Base-by-base conservation (phyloP, 2,888 invertebrate genomes). In the Venusia cambrica region DNA sequence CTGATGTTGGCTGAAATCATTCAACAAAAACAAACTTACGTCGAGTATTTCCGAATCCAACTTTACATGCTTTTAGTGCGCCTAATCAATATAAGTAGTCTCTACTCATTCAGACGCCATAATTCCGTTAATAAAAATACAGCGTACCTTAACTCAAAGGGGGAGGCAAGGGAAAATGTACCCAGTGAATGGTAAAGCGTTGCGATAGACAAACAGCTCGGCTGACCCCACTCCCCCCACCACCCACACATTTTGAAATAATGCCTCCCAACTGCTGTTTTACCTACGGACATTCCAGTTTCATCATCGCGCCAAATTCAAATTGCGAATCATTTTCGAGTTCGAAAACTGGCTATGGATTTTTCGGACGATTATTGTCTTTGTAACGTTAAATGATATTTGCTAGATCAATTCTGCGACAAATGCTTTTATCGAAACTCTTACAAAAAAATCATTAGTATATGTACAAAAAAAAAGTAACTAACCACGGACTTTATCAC, bases 121-220 rank as follows among this genome's bases (percentile, higher is more conserved):
- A 81, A 85, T 85, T 80, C 83, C 68, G 73, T 84, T 84, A 83
- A 70, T 85, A 84, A 85, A 85, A 84, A 84, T 74, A 81, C 74
- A 74, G 73, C 65, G 71, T n/a, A 73, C 74, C 65, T 62, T 64
- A 66, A 68, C 69, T 66, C 60, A 61, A 59, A 59, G 52, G 60
- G 71, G 73, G 78, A 75, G 73, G 71, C 75, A 77, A 77, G 73
- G 33, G 85, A 78, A 83, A 84, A 84, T 81, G 83, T 84, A 78
- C 79, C 83, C 81, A 69, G 73, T 84, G 84, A 84, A 83, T 81
- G 81, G 78, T 73, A 83, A 84, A 84, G 71, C 83, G 80, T 79
- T 73, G 78, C 78, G 76, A 81, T 85, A 87, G 85, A 85, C 83
- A 85, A 85, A 84, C 85, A 81, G 73, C 64, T 62, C 57, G 59